Evolutionary conservation across 2,113 vertebrate species (phyloP).

Genomic region (Mastomys coucha): DNA sequence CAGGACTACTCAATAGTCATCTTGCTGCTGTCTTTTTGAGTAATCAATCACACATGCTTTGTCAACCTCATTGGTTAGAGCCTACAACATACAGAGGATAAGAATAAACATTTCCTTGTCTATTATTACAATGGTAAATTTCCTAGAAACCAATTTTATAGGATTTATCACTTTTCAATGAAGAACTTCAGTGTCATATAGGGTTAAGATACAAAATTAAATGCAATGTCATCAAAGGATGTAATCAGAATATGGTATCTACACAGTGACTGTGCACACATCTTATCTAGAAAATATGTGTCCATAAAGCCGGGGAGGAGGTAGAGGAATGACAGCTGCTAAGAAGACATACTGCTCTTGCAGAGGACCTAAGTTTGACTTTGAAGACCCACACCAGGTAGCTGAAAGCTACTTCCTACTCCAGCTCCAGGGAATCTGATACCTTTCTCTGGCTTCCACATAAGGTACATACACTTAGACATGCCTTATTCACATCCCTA

Average conservation of each 20-base stretch:
- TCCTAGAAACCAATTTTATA: neutral
- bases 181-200: constrained; percentile 3
- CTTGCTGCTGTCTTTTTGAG: neutral
- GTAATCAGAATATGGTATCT: neutral
- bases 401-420: neutral
- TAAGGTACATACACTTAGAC: neutral
- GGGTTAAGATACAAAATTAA: constrained; percentile 16
- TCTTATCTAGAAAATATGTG: neutral
- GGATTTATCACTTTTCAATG: constrained; percentile 16
- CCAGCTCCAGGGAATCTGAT: neutral
- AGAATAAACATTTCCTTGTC: constrained; percentile 21
- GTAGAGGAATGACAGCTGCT: no score
- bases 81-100: neutral
- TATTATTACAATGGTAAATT: constrained; percentile 23
- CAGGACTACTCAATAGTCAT: neutral
- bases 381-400: neutral
- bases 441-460: neutral
- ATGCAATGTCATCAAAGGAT: neutral
- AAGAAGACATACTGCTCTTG: neutral
- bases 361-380: neutral
- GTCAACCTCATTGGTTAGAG: neutral
- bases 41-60: neutral
- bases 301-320: neutral
- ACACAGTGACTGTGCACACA: neutral
- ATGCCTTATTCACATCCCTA: neutral